Base-by-base conservation (phyloP, 2,797 vertebrate species). In the Chrosomus eos region DNA sequence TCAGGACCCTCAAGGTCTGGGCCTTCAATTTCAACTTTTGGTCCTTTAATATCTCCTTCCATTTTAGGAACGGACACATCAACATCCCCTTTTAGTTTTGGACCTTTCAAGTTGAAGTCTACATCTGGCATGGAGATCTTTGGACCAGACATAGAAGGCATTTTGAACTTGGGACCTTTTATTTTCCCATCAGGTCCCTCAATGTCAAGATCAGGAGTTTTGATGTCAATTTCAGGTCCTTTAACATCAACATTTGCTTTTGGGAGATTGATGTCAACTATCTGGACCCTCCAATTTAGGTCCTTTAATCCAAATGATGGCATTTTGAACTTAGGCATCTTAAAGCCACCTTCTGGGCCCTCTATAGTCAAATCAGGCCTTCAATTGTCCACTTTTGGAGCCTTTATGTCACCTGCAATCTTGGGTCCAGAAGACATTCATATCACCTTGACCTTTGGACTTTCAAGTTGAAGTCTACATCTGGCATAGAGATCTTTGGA, bases 101-200 rank as follows among this genome's bases (percentile, higher is more conserved):
- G 88, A 1, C 45, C 28, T 31, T 79, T 81, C 0, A 70, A 5
- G 5, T 70, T 70, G 0, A 70, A 14, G n/a, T 62, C 13, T 14
- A 62, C 38, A 45, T 88, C 83, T 36, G 85, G 88, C 74, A 82
- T 36, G 2, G 64, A 75, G 1, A 86, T 68, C 3, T 85, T 85
- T 18, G 82, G 86, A 3, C 71, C 76, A 2, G 67, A 70, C 0
- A 70, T 13, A 9, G 67, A 14, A 7, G 67, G 67, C 67, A 70
- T 70, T 23, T 70, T 55, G 7, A 87, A 16, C 23, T 83, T 87
- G 2, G 86, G 87, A 1, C 72, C 79, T 16, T 86, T 83, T 23
- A 89, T 16, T 21, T 81, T 90, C 0, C 86, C 87, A 28, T 91
- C 86, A 21, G 92, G 89, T 11, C 67, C 67, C 0, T 40, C 67